A percentile compares a stretch with the other conserved stretches of the same genome.
phyloP scores from a whole-genome alignment of 2,113 vertebrate species.

The Saimiri boliviensis region DNA sequence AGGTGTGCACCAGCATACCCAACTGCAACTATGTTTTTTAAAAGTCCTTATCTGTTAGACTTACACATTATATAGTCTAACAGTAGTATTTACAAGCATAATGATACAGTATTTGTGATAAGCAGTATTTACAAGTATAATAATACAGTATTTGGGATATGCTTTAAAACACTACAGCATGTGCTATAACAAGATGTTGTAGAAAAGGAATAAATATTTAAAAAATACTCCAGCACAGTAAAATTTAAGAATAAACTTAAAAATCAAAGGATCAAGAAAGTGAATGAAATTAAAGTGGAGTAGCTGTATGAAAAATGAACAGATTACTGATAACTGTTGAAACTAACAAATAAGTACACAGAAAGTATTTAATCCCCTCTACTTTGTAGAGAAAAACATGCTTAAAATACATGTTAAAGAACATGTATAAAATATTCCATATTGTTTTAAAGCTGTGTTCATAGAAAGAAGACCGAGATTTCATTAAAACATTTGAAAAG shows the following conservation, averaged over 20 bases:
- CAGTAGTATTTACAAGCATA: neutral
- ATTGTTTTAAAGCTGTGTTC: slow-evolving; percentile 19
- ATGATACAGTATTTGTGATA: neutral
- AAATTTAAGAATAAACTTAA: slow-evolving; percentile 30
- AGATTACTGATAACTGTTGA: neutral
- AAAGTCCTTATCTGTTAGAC: neutral
- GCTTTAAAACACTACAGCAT: neutral
- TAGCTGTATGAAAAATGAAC: neutral
- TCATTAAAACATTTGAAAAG: neutral
- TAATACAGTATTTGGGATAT: neutral
- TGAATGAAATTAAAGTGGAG: neutral
- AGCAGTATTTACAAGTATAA: neutral
- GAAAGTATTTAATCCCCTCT: neutral
- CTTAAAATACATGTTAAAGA: neutral
- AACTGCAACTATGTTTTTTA: neutral
- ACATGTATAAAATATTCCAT: neutral
- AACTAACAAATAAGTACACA: neutral
- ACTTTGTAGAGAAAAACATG: neutral
- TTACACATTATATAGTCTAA: neutral
- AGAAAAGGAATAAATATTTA: too few species aligned
- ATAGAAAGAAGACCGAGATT: neutral
- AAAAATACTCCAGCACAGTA: neutral
- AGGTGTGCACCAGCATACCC: too few species aligned
- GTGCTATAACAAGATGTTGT: too few species aligned
- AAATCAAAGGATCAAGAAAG: neutral